phyloP scores from a whole-genome alignment of 2,797 vertebrate genomes.

The Cercopithecus neglectus region DNA sequence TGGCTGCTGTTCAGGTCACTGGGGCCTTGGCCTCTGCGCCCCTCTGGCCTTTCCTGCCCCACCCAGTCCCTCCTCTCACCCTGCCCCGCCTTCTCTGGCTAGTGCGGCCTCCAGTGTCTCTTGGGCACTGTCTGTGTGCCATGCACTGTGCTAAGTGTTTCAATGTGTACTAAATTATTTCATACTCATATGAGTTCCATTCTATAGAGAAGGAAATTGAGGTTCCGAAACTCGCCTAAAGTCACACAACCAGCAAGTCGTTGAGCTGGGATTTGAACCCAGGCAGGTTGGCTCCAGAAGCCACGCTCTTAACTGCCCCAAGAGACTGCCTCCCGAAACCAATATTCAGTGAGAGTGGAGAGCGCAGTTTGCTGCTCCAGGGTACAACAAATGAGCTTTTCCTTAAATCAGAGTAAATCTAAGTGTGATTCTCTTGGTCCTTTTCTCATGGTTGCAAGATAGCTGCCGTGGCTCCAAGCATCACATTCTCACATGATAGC shows the following conservation, averaged over 20 bases:
- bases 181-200: neutral
- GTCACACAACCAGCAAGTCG: neutral
- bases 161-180: neutral
- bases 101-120: neutral
- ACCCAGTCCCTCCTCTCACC: neutral
- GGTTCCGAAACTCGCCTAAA: neutral
- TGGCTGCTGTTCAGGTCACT: slow-evolving; percentile 50
- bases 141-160: neutral
- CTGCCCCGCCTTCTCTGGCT: neutral
- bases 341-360: neutral
- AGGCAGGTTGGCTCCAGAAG: neutral
- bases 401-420: neutral
- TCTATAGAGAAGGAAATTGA: neutral
- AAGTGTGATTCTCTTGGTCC: neutral
- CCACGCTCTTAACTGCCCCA: neutral
- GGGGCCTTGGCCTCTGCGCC: neutral
- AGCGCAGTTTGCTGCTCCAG: fast-evolving
- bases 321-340: neutral
- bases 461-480: neutral
- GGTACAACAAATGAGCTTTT: neutral
- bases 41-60: neutral
- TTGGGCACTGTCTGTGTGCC: neutral
- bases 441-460: neutral
- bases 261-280: neutral
- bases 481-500: neutral